Evolutionary conservation across 1,140 invertebrate genomes (phyloP), one percentile per base, ranked within the genome.

Genomic region (Solenopsis fugax): DNA sequence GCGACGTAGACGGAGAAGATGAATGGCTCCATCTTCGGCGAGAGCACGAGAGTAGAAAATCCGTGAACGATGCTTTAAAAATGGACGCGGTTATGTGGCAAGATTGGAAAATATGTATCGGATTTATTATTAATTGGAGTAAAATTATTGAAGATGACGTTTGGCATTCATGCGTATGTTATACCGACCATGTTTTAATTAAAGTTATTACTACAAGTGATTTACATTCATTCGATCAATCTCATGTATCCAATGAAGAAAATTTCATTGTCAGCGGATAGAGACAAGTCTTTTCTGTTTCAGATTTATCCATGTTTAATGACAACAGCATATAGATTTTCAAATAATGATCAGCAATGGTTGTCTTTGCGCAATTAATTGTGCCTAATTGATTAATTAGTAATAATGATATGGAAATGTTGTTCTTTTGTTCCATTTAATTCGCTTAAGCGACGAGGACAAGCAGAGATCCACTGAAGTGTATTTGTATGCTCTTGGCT

Each of bases 401-500:
- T 34, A 34, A 58, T 21, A 12, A 34, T 34, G 29, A 64, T 64
- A 34, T 18, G 16, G 21, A n/a, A 71, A 72, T 56, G 37, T 10
- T 75, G 60, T 84, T 75, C 54, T 50, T 73, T 37, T 41, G 48
- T 72, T 24, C 29, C 41, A 73, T 62, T 72, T 82, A 41, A 82
- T 82, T 82, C 54, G 67, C 24, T 82, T 82, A 82, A 73, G 67
- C 54, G 21, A 54, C 54, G 54, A 58, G 58, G 52, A 67, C 69
- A 60, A 82, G 29, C 29, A 54, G 69, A 84, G 80, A 73, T 73
- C 67, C 18, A 41, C 69, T 84, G 13, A 75, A 84, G 80, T 84
- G 69, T 84, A 84, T 84, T 84, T 84, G 80, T 84, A 73, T 75
- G 69, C 80, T 73, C 80, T 60, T 73, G 80, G 80, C 80, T 84